Evolutionary conservation across 2,797 vertebrate genomes (phyloP).

Genomic region (Zalophus californianus): DNA sequence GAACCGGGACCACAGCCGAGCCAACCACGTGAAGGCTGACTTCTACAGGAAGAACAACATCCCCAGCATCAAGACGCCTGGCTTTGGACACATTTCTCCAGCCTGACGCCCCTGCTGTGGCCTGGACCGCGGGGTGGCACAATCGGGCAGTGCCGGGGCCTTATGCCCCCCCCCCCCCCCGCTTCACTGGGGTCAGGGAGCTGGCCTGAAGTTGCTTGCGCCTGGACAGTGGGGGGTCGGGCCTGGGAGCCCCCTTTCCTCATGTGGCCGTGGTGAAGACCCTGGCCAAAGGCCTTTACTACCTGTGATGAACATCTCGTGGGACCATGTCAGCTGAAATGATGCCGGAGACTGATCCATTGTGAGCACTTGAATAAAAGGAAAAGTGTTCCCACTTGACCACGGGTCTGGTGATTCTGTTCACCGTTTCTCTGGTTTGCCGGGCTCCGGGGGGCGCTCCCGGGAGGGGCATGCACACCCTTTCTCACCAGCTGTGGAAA

Average conservation of each 20-base stretch:
- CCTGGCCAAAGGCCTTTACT: neutral
- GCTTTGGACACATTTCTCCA: conserved; percentile 87
- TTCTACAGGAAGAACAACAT: conserved; percentile 92
- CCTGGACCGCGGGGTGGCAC: fast-evolving
- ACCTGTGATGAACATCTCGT: neutral
- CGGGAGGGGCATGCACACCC: fast-evolving
- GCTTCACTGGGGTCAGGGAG: fast-evolving
- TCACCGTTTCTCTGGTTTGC: neutral
- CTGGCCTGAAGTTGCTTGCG: no score
- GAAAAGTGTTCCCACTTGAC: neutral
- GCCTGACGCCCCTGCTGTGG: conserved; percentile 73
- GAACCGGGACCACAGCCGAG: conserved; percentile 78
- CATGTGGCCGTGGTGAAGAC: neutral
- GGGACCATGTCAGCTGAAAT: neutral
- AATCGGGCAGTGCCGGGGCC: fast-evolving
- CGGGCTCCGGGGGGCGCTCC: fast-evolving
- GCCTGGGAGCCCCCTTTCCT: neutral
- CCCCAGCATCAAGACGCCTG: conserved; percentile 85
- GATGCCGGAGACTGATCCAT: neutral
- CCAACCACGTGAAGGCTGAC: conserved; percentile 86
- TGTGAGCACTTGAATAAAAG: conserved; percentile 47
- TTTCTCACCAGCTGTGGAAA: neutral
- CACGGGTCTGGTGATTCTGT: fast-evolving
- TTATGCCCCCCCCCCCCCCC: neutral
- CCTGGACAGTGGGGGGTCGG: fast-evolving